Evolutionary conservation across 2,888 invertebrate species (phyloP), one percentile per base, ranked within the genome.

Genomic region (Apotomis turbidana): DNA sequence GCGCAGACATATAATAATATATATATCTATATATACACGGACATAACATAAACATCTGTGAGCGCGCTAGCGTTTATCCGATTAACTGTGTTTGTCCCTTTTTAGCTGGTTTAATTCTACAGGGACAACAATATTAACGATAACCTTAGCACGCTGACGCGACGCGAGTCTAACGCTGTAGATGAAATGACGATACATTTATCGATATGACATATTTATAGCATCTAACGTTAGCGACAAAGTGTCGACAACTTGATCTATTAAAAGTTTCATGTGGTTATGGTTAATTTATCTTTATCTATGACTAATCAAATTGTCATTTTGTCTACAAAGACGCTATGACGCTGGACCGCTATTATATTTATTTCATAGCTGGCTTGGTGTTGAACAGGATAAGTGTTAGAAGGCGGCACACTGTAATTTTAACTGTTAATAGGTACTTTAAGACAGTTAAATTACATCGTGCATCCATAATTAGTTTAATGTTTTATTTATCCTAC

Each of bases 1-100:
- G 90, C 85, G 85, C 82, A 82, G 81, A 82, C 75, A 62, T 67
- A 44, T 15, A 49, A 49, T n/a, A n/a, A n/a, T n/a, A n/a, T n/a
- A n/a, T n/a, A n/a, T 41, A 4, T 49, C 10, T 9, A 49, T 46
- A 49, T 57, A n/a, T 66, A 72, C 75, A 76, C 75, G 75, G 51
- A 74, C 70, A 71, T 72, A 59, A 68, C 72, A 72, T 72, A 52
- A 68, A 68, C 68, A 71, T 71, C 66, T 67, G 49, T 52, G 12
- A 27, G 55, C 71, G 49, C 15, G 61, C 69, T 70, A 57, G 49
- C 3, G 41, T 46, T 49, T 61, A 61, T n/a, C n/a, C 27, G 6
- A 8, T 4, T 1, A 38, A 38, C 15, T 36, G 6, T 62, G 10
- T 27, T 27, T 49, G 38, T 59, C 13, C 9, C 13, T 13, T 4